Conservation (phyloP, 1,140 invertebrate genomes). For the Tetramorium parvispinum region DNA sequence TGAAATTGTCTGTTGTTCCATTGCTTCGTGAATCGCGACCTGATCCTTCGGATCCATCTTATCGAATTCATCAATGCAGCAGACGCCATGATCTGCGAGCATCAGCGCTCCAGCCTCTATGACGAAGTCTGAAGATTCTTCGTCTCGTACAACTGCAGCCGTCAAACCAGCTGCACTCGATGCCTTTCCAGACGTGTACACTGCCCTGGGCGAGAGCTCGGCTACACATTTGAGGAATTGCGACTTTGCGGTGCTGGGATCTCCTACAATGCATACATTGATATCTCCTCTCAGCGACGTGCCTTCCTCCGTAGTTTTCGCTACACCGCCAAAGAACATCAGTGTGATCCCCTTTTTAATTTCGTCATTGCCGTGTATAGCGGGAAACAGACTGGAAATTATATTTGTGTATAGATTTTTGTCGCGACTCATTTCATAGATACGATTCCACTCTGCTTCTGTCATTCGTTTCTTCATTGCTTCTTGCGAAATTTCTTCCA, state of each 20-base stretch:
- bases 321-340: constrained; percentile 99
- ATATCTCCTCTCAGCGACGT: constrained; percentile 97
- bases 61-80: constrained; percentile 99
- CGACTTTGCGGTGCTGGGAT: constrained; percentile 99
- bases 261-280: constrained; percentile 99
- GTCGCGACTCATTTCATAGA: constrained; percentile 99
- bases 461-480: constrained; percentile 97
- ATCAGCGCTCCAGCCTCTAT: constrained; percentile 99
- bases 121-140: constrained; percentile 99
- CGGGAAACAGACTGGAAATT: constrained; percentile 97
- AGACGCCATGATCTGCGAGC: constrained; percentile 99
- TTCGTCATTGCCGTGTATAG: constrained; percentile 99
- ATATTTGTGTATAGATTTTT: constrained; percentile 97
- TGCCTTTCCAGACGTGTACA: constrained; percentile 99
- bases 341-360: constrained; percentile 97
- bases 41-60: constrained; percentile 99
- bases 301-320: constrained; percentile 97
- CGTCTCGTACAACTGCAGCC: constrained; percentile 98
- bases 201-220: constrained; percentile 97
- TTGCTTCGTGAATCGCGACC: constrained; percentile 99
- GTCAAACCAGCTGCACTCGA: constrained; percentile 99
- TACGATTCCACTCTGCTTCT: constrained; percentile 97
- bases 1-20: constrained; percentile 99
- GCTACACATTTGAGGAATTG: constrained; percentile 98
- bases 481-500: constrained; percentile 95